Base-by-base conservation (phyloP, 2,888 invertebrate genomes). In the Microchrysa polita region DNA sequence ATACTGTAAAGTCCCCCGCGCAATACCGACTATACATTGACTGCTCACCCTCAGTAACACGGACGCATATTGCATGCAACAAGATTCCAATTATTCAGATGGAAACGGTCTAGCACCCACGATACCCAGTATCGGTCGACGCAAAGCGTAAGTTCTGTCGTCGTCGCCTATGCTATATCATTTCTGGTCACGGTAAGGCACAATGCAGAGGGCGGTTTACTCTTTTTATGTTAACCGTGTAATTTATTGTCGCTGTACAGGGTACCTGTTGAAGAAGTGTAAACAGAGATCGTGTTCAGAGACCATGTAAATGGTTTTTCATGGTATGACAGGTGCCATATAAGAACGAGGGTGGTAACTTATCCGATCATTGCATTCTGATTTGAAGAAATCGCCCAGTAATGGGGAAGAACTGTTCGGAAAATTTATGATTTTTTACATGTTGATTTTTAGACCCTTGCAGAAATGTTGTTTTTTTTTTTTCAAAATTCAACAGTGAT, bases 21-120 rank as follows among this genome's bases (percentile, higher is more conserved):
- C 10, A 63, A 14, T 67, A 55, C 34, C 9, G n/a, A 53, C 22
- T 7, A 9, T n/a, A n/a, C 27, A 27, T 23, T 7, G 27, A 34
- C 7, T 34, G 27, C 27, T 59, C 27, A 27, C 59, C 59, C 59
- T 59, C 10, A 23, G n/a, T 59, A n/a, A n/a, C 16, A 48, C 16
- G 5, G 48, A 48, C 48, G 10, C 48, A n/a, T n/a, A n/a, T 48
- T n/a, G 48, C 14, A 12, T 48, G 12, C 48, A 48, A 48, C 10
- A 2, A 48, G 14, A 48, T n/a, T 48, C 69, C 14, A 27, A n/a
- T n/a, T 67, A 7, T 7, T 5, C 27, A 34, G 27, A 67, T 44
- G 69, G 65, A 67, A 73, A 75, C 69, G 74, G 69, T 75, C 73
- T 73, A 73, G 69, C 75, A 71, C 73, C 73, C 73, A 73, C 71